Evolutionary conservation across 2,888 invertebrate genomes (phyloP), one percentile per base, ranked within the genome.

Genomic region (Cremastinae sp.): DNA sequence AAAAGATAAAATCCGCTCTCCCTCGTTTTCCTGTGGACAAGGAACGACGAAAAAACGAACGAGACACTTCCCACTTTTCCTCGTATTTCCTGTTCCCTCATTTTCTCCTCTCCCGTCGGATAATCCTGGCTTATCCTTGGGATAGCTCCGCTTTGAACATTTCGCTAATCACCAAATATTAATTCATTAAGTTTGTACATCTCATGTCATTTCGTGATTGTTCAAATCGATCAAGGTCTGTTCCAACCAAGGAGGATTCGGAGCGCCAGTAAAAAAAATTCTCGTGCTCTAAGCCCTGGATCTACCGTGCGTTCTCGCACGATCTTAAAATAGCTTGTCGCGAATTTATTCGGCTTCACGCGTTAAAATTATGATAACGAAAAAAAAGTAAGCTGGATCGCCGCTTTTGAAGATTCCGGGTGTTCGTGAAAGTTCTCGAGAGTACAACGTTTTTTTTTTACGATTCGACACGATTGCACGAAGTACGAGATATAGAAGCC

Each of bases 121-220:
- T 51, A 45, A 47, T 58, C 58, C 10, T 47, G 62, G 62, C 20
- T 47, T 16, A 70, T 73, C 68, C 70, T 62, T 74, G 78, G 74
- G 71, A 72, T 74, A 58, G 45, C 9, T 65, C 74, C 73, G 83
- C 84, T 84, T 84, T 69, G 78, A 79, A 80, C 80, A 83, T 84
- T 83, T 86, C 81, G 86, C 85, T 86, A 86, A 66, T 82, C 80
- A 84, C 75, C 82, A 84, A 82, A 83, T 82, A 82, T 81, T 84
- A 83, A 80, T 79, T 56, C 47, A 72, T 75, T 81, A 83, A 82
- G 82, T 84, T 75, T 61, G 7, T 16, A 16, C 18, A 62, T 49
- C 12, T 1, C 34, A 16, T 69, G 59, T 80, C 73, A 81, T 74
- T 66, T 81, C 81, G 79, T 79, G 78, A 81, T 71, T 80, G 77